Percentiles rank a stretch among this genome's conserved stretches.
These are phyloP conservation scores for Drosophila barbarae DNA, from an alignment of 2,888 invertebrate species.

Conservation along the genomic window DNA sequence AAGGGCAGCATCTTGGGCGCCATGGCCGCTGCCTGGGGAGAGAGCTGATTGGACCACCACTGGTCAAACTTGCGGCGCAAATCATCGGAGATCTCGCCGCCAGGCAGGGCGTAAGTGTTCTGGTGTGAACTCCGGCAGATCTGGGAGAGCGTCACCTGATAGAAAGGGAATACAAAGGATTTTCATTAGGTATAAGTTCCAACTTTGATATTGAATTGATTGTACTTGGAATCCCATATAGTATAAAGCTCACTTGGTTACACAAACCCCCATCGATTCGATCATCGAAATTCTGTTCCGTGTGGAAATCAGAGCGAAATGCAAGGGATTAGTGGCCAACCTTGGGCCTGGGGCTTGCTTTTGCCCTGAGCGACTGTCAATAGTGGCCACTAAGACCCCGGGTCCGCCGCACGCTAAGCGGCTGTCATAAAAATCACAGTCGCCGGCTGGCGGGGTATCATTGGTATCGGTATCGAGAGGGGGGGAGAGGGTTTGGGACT, in stretches of 20 bases:
- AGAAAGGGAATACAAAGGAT: constrained; percentile 37
- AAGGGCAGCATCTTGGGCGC: constrained; percentile 81
- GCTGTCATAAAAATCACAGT: constrained; percentile 74
- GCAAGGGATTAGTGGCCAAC: constrained; percentile 38
- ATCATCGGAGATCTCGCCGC: constrained; percentile 89
- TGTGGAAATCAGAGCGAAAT: constrained; percentile 33
- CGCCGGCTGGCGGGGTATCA: constrained; percentile 2
- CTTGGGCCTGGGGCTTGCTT: constrained; percentile 30
- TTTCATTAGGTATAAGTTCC: neutral
- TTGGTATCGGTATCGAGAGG: neutral
- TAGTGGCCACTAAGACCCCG: constrained; percentile 50
- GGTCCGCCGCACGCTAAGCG: constrained; percentile 50
- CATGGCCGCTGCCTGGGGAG: constrained; percentile 82
- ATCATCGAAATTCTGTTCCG: constrained; percentile 22
- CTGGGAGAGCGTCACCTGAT: constrained; percentile 88
- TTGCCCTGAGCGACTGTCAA: constrained; percentile 39
- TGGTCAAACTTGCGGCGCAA: constrained; percentile 93
- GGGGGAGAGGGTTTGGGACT: constrained; percentile 4
- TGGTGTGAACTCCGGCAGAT: constrained; percentile 89
- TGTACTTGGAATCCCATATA: neutral
- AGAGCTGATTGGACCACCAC: constrained; percentile 91
- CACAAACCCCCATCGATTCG: constrained; percentile 2
- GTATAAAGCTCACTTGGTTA: neutral
- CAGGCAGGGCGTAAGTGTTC: constrained; percentile 83
- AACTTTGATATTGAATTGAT: neutral